These are phyloP conservation scores for Lepidocolaptes lacrymiger DNA, from an alignment of 2,797 vertebrate genomes.

Conservation along the genomic window DNA sequence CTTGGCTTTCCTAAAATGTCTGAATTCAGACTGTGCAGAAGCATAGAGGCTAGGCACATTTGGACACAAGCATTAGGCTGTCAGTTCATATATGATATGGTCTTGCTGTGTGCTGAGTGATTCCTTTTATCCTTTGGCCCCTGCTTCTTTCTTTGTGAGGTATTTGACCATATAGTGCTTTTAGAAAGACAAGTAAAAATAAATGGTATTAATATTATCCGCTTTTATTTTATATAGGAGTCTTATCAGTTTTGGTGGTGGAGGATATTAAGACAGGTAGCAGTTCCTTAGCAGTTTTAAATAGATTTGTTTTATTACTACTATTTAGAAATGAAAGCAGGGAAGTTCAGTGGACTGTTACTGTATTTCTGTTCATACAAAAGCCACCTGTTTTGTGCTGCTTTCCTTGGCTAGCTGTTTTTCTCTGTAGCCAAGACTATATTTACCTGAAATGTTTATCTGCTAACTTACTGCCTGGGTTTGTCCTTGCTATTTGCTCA, in stretches of 20 bases:
- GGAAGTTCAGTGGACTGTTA: neutral
- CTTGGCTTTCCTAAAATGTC: neutral
- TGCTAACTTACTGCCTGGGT: neutral
- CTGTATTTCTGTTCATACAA: neutral
- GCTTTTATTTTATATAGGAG: neutral
- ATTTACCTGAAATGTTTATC: neutral
- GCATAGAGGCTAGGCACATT: neutral
- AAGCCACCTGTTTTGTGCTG: neutral
- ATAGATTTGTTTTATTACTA: neutral
- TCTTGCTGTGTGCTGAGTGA: neutral
- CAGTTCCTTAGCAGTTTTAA: neutral
- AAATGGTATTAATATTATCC: neutral
- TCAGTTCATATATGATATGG: accelerated
- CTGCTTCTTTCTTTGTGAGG: neutral
- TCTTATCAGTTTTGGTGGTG: neutral
- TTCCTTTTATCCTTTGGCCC: neutral
- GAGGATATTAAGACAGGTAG: neutral
- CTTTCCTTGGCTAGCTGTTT: neutral
- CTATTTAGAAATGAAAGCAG: neutral
- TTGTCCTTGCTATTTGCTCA: neutral
- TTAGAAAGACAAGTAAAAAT: neutral
- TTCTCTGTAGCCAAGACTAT: neutral
- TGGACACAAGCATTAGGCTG: neutral
- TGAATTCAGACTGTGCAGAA: neutral
- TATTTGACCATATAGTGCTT: neutral